phyloP scores from a whole-genome alignment of 1,140 invertebrate genomes.

The Trypoxylus dichotomus region DNA sequence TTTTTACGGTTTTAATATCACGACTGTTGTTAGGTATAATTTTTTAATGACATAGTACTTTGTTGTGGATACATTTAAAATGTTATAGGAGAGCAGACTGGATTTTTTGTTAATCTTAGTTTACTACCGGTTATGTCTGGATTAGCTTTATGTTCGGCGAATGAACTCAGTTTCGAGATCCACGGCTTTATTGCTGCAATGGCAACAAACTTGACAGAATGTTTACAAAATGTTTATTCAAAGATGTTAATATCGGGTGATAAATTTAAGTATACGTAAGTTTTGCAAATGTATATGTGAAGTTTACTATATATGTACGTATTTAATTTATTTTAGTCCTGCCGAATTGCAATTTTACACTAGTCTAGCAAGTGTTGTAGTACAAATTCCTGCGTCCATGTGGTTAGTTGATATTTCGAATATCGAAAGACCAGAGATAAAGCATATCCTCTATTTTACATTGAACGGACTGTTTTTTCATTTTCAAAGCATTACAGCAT shows the following conservation, averaged over 20 bases:
- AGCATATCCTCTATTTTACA: slow-evolving; percentile 65
- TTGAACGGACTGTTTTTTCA: slow-evolving; percentile 84
- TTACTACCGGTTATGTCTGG: slow-evolving; percentile 85
- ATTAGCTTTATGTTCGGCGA: slow-evolving; percentile 78
- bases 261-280: slow-evolving; percentile 79
- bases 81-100: slow-evolving; percentile 69
- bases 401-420: slow-evolving; percentile 67
- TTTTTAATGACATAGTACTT: not conserved
- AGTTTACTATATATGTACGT: not conserved
- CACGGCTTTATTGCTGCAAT: slow-evolving; percentile 78
- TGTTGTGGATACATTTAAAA: not conserved
- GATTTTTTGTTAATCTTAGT: slow-evolving; percentile 75
- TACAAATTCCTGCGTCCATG: slow-evolving; percentile 76
- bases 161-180: slow-evolving; percentile 80
- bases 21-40: slow-evolving; percentile 65
- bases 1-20: slow-evolving; percentile 82
- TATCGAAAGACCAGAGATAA: slow-evolving; percentile 57
- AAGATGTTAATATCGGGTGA: slow-evolving; percentile 82
- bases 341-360: slow-evolving; percentile 87
- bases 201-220: slow-evolving; percentile 82
- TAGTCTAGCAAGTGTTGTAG: slow-evolving; percentile 74
- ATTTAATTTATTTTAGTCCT: slow-evolving; percentile 60
- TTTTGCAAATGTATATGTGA: slow-evolving; percentile 42
- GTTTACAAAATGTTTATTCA: slow-evolving; percentile 84
- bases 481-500: slow-evolving; percentile 85